Evolutionary conservation across 2,113 vertebrate genomes (phyloP).

Genomic region (Chaenogobius annularis): DNA sequence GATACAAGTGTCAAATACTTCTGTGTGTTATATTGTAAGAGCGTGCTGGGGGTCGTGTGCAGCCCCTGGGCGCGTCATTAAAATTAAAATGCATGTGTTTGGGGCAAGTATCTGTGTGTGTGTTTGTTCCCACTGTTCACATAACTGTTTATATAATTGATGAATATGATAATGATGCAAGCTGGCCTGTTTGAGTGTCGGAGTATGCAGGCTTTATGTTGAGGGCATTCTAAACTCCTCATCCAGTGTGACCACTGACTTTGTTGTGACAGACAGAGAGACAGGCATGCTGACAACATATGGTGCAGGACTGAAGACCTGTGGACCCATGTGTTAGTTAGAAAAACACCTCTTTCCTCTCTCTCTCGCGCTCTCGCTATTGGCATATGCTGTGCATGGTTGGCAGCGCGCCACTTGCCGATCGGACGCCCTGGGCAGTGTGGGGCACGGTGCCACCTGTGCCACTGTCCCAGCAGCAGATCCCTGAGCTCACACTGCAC

Average conservation of each 20-base stretch:
- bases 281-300: slow-evolving; percentile 63
- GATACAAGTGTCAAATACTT: slow-evolving; percentile 12
- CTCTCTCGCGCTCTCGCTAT: slow-evolving; percentile 23
- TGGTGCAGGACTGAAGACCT: slow-evolving; percentile 66
- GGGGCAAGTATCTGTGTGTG: slow-evolving; percentile 41
- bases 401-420: slow-evolving; percentile 78
- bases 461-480: slow-evolving; percentile 53
- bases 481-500: slow-evolving; percentile 41
- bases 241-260: slow-evolving; percentile 66
- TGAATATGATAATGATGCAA: slow-evolving; percentile 83
- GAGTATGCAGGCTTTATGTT: slow-evolving; percentile 28
- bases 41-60: slow-evolving; percentile 63
- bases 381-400: slow-evolving; percentile 75
- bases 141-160: slow-evolving; percentile 83
- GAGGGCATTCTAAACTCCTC: slow-evolving; percentile 25
- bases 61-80: slow-evolving; percentile 71
- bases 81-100: slow-evolving; percentile 70
- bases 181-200: slow-evolving; percentile 60
- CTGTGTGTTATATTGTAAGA: slow-evolving; percentile 16
- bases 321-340: slow-evolving; percentile 66
- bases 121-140: slow-evolving; percentile 60
- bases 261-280: slow-evolving; percentile 59
- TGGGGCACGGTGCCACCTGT: slow-evolving; percentile 76
- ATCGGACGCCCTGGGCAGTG: slow-evolving; percentile 69
- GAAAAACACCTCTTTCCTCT: slow-evolving; percentile 48